A percentile compares a stretch with the other conserved stretches of the same genome.
These are phyloP conservation scores for Drosophila sturtevanti DNA, from an alignment of 1,140 invertebrate genomes.

Conservation along the genomic window DNA sequence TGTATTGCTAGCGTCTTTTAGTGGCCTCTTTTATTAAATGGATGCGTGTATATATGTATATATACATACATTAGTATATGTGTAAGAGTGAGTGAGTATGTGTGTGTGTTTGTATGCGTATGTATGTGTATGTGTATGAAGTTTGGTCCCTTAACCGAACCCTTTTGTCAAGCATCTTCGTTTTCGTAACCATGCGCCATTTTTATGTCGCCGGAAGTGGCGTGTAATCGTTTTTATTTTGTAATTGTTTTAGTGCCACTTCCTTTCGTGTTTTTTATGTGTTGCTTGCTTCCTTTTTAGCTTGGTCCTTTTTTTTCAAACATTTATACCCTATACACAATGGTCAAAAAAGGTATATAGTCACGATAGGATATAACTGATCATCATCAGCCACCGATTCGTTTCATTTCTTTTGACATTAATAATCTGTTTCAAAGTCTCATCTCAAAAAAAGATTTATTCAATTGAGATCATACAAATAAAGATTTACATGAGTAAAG, in stretches of 20 bases:
- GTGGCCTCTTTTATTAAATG: slow-evolving; percentile 77
- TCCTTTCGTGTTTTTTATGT: slow-evolving; percentile 80
- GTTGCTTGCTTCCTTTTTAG: slow-evolving; percentile 39
- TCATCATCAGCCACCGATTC: too few species aligned
- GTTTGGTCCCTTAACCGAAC: slow-evolving; percentile 42
- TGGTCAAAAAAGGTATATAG: too few species aligned
- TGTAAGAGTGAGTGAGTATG: slow-evolving; percentile 12
- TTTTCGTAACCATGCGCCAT: slow-evolving; percentile 51
- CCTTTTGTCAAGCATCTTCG: slow-evolving; percentile 56
- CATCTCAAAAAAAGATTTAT: too few species aligned
- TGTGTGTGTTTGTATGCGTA: neutral
- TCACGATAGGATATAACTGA: too few species aligned
- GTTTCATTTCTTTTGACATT: too few species aligned
- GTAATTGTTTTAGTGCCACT: slow-evolving; percentile 81
- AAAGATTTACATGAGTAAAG: too few species aligned
- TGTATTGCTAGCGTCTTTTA: slow-evolving; percentile 76
- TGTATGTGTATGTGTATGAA: slow-evolving; percentile 24
- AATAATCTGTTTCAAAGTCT: too few species aligned
- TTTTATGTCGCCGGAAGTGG: slow-evolving; percentile 80
- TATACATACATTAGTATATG: neutral
- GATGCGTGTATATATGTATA: slow-evolving; percentile 27
- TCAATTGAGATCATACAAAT: too few species aligned
- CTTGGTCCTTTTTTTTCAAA: neutral
- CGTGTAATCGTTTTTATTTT: slow-evolving; percentile 81
- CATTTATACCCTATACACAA: too few species aligned